A percentile compares a stretch with the other conserved stretches of the same genome.
These are phyloP conservation scores for Euwallacea fornicatus DNA, from an alignment of 1,140 invertebrate species.

Conservation along the genomic window DNA sequence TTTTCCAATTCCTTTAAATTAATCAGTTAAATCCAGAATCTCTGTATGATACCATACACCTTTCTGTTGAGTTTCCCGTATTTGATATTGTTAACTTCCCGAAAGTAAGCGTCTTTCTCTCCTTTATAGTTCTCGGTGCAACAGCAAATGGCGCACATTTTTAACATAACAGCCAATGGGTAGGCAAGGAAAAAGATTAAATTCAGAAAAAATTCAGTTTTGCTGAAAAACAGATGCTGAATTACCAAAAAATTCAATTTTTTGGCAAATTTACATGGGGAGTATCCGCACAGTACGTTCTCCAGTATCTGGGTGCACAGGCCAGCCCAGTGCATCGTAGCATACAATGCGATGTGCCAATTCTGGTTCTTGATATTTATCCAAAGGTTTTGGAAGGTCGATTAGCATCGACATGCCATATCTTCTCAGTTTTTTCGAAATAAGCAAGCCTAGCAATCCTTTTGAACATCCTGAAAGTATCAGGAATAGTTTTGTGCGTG, in stretches of 20 bases:
- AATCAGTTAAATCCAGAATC: neutral
- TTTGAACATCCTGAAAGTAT: conserved; percentile 8
- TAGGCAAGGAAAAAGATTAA: conserved; percentile 51
- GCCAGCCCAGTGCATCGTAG: conserved; percentile 58
- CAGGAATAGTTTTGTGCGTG: neutral
- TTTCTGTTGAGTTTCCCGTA: conserved; percentile 30
- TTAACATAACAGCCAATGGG: conserved; percentile 43
- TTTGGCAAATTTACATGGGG: conserved; percentile 12
- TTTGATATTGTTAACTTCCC: conserved; percentile 41
- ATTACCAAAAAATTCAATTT: neutral
- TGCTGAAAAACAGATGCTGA: conserved; percentile 31
- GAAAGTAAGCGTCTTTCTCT: conserved; percentile 38
- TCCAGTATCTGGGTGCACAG: conserved; percentile 58
- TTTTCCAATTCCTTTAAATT: neutral
- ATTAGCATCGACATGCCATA: conserved; percentile 16
- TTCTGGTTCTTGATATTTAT: conserved; percentile 55
- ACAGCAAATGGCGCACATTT: conserved; percentile 35
- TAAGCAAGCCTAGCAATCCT: conserved; percentile 5
- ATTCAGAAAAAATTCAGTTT: conserved; percentile 50
- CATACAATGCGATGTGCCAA: conserved; percentile 51
- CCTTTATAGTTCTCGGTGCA: conserved; percentile 37
- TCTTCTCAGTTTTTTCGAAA: conserved; percentile 4
- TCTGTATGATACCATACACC: conserved; percentile 10
- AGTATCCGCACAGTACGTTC: conserved; percentile 49
- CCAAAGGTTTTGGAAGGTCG: conserved; percentile 54